These are phyloP conservation scores for Python bivittatus DNA, from an alignment of 2,113 vertebrate genomes.

Conservation along the genomic window DNA sequence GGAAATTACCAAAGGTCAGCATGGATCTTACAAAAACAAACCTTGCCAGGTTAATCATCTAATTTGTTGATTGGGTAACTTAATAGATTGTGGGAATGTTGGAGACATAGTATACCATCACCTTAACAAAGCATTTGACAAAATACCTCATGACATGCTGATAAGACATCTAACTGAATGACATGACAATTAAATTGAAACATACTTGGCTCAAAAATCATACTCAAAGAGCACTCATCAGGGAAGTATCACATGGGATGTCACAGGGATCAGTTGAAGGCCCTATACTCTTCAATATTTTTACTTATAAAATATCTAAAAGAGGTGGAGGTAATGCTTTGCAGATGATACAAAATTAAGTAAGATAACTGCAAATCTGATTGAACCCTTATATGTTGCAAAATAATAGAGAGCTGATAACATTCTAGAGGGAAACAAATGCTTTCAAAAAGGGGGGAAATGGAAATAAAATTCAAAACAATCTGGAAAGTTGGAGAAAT, in stretches of 20 bases:
- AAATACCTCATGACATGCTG: background rate
- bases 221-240: background rate
- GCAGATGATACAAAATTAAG: background rate
- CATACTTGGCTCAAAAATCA: background rate
- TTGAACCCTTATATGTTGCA: background rate
- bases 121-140: background rate
- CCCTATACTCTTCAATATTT: background rate
- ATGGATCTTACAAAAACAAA: background rate
- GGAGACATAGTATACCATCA: background rate
- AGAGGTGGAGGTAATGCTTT: background rate
- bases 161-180: background rate
- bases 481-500: background rate
- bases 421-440: background rate
- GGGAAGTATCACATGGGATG: background rate
- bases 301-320: background rate
- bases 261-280: background rate
- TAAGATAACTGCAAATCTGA: background rate
- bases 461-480: background rate
- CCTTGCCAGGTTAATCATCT: background rate
- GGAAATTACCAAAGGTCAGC: background rate
- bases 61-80: background rate
- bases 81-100: background rate
- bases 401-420: background rate
- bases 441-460: background rate
- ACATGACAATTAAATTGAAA: background rate